Conservation (phyloP, 2,113 vertebrate species). For the Ornithorhynchus anatinus region DNA sequence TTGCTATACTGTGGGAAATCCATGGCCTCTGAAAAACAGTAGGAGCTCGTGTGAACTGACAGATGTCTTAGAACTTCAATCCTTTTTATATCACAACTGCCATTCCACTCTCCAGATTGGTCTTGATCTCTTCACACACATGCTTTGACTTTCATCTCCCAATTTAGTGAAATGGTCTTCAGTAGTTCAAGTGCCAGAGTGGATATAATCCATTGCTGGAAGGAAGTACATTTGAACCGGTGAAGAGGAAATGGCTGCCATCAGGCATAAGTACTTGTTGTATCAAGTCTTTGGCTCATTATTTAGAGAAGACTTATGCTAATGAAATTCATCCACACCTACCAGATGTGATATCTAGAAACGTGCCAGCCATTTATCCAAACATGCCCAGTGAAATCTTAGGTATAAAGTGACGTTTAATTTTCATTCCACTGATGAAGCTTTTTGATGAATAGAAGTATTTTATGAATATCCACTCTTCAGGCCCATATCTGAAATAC, state of each 20-base stretch:
- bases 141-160: constrained; percentile 37
- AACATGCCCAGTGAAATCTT: constrained; percentile 30
- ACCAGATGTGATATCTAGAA: constrained; percentile 62
- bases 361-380: constrained; percentile 57
- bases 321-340: constrained; percentile 65
- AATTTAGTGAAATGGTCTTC: constrained; percentile 35
- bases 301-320: constrained; percentile 60
- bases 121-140: constrained; percentile 15
- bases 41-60: too few relatives aligned
- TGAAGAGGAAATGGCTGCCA: constrained; percentile 62
- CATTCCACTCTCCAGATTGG: constrained; percentile 9
- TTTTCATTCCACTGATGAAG: constrained; percentile 46
- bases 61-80: too few relatives aligned
- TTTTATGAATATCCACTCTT: neutral
- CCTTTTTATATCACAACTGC: neutral
- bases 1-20: too few relatives aligned
- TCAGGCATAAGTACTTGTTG: constrained; percentile 55
- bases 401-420: constrained; percentile 35
- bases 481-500: neutral
- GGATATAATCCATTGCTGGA: constrained; percentile 56
- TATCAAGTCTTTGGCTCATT: constrained; percentile 66
- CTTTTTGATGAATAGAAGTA: constrained; percentile 13
- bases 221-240: constrained; percentile 65
- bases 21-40: too few relatives aligned
- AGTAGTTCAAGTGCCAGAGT: constrained; percentile 57